phyloP scores from a whole-genome alignment of 2,797 vertebrate genomes.

The Fratercula arctica region DNA sequence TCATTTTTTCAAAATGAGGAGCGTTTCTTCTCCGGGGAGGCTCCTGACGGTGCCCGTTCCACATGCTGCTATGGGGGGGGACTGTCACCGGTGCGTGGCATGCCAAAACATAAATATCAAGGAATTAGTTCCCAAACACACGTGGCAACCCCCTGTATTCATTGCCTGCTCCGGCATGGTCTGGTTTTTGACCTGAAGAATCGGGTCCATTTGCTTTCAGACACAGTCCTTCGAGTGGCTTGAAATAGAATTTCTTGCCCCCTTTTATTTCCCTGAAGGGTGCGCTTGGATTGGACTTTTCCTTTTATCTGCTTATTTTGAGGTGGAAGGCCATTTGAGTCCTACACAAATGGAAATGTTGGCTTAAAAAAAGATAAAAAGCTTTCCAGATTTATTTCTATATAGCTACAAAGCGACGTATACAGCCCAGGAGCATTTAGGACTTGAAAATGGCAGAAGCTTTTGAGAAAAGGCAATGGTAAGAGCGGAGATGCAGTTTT shows the following conservation, averaged over 20 bases:
- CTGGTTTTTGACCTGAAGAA: background rate
- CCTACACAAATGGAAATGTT: background rate
- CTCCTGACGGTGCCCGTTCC: background rate
- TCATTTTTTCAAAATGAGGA: background rate
- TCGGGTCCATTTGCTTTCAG: background rate
- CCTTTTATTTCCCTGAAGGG: background rate
- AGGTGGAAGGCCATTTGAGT: background rate
- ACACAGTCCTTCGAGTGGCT: background rate
- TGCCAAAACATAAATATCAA: background rate
- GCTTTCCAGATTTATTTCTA: background rate
- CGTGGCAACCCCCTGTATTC: background rate
- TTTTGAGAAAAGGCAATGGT: background rate
- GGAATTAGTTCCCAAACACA: background rate
- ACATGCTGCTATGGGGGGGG: background rate
- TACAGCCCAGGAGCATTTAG: background rate
- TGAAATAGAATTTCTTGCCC: background rate
- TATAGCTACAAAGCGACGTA: background rate
- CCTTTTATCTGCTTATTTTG: conserved; percentile 2
- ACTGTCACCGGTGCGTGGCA: background rate
- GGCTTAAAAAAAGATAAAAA: background rate
- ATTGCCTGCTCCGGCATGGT: conserved; percentile 3
- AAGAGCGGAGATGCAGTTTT: background rate
- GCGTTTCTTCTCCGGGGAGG: background rate
- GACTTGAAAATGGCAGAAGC: background rate
- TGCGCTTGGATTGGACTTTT: background rate